Evolutionary conservation across 2,113 vertebrate species (phyloP), one percentile per base, ranked within the genome.

Genomic region (Vicugna pacos): DNA sequence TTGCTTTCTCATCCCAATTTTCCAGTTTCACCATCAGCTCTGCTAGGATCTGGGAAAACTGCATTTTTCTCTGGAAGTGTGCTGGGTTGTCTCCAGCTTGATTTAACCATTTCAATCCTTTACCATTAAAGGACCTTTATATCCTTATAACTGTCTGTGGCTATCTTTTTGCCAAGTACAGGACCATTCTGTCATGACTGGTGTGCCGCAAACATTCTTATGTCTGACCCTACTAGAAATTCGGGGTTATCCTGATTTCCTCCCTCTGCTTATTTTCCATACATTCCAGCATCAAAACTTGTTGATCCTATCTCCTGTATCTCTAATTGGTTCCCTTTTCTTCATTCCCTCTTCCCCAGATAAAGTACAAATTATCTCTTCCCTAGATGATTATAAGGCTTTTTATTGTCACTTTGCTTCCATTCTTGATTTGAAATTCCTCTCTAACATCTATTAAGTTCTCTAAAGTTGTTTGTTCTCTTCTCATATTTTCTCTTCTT

Each of bases 381-480:
- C 93, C 16, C 38, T 81, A 82, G 77, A 56, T 17, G n/a, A 75
- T n/a, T 72, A 42, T 48, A 54, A 73, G 28, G 17, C 13, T 58
- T 54, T 73, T n/a, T 58, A 22, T 26, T 30, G 64, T 81, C 38
- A 48, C 20, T 52, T 79, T 84, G 24, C n/a, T 84, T 89, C 35
- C 86, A 38, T 6, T 64, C 72, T 76, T 88, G 42, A 76, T 89
- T 58, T 95, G 10, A 35, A 89, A 96, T 75, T 92, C 12, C 8
- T 64, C 65, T 73, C 46, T 95, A 52, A 64, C 9, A 32, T 32
- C 26, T 89, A 48, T 76, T 76, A 28, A 93, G 69, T 93, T 89
- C 28, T 83, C 30, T 75, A 46, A 73, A 48, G 12, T 84, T 89
- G 28, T 89, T 69, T 30, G 4, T 91, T 88, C 35, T 93, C 35